phyloP scores from a whole-genome alignment of 2,888 invertebrate genomes.

The Pheosia tremula region DNA sequence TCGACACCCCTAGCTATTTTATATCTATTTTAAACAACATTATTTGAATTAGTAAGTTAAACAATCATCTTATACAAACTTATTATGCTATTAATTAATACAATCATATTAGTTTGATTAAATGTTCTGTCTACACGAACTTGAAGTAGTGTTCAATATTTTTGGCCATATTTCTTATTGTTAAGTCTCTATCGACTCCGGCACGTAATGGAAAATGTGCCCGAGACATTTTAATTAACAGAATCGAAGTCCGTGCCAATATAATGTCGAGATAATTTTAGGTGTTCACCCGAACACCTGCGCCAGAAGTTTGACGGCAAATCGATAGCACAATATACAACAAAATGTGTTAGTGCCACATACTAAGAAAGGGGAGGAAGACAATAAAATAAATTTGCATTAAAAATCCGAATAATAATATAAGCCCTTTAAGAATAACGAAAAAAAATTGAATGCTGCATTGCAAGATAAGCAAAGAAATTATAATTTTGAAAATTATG shows the following conservation, averaged over 20 bases:
- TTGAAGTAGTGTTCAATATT: neutral
- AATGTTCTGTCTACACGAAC: neutral
- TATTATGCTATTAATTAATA: no score
- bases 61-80: no score
- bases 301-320: conserved; percentile 56
- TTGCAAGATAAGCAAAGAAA: no score
- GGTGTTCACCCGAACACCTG: conserved; percentile 64
- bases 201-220: conserved; percentile 37
- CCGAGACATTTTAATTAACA: conserved; percentile 66
- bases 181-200: conserved; percentile 24
- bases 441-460: no score
- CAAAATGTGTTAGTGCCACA: conserved; percentile 34
- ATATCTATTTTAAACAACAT: no score
- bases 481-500: no score
- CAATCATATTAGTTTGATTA: neutral
- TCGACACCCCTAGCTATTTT: no score
- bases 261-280: conserved; percentile 72
- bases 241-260: conserved; percentile 58
- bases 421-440: no score
- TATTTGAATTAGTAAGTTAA: no score
- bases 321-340: conserved; percentile 54
- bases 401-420: neutral
- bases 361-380: neutral
- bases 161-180: conserved; percentile 16
- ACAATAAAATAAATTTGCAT: neutral